Base-by-base conservation (phyloP, 2,888 invertebrate genomes). In the Lampropteryx suffumata region DNA sequence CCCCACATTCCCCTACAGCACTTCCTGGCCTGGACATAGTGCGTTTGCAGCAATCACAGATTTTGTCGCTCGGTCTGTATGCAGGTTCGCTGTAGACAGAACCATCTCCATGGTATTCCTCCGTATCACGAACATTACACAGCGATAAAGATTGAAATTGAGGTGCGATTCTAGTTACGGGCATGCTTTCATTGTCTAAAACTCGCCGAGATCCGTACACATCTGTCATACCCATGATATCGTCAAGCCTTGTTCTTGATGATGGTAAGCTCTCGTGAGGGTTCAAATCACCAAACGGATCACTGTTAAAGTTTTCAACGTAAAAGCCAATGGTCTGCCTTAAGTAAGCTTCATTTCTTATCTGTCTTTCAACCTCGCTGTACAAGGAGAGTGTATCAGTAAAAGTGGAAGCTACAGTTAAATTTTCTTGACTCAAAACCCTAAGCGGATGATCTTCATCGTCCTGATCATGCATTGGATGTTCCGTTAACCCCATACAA, bases 361-460 rank as follows among this genome's bases (percentile, higher is more conserved):
- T 89, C 73, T 93, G 92, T 52, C 93, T 83, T 75, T 94, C 94
- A 49, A 94, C 87, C 80, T 94, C 94, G 61, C 93, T 94, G 51
- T 93, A 92, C 44, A 93, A 84, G 0, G 93, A 93, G 73, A 92
- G 82, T 0, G 93, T 93, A 90, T 96, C 96, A 9, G 96, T 95
- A 71, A 97, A 97, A 34, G 97, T 97, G 26, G 97, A 97, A 6
- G 97, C 96, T 12, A 96, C 94, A 4, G 97, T 97, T 60, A 98
- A 91, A 82, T 97, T 97, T 88, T 97, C 97, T 84, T 97, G 96
- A 71, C 97, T 97, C 32, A 98, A 91, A 65, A 97, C 95, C 62
- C 97, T 92, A 40, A 98, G 85, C 0, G 97, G 97, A 91, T 98
- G 97, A 72, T 95, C 96, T 57, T 95, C 93, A 44, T 92, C 93